phyloP scores from a whole-genome alignment of 2,797 vertebrate species.

The Neosilurus hyrtlii region DNA sequence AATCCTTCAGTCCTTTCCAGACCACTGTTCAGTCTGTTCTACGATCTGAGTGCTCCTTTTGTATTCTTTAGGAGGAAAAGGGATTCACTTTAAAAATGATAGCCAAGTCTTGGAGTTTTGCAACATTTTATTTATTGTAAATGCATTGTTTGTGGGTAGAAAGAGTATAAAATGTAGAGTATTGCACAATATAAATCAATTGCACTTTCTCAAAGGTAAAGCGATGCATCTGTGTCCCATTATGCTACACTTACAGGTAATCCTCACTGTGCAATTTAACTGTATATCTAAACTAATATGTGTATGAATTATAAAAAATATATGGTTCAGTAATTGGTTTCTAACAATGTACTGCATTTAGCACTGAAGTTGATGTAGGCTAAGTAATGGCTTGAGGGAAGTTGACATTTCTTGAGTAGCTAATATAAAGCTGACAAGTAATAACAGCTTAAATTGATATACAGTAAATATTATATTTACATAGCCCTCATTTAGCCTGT shows the following conservation, averaged over 20 bases:
- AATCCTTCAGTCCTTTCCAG: conserved; percentile 49
- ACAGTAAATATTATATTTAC: conserved; percentile 45
- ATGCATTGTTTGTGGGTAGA: conserved; percentile 63
- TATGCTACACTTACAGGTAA: conserved; percentile 73
- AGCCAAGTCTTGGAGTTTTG: conserved; percentile 39
- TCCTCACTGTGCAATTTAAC: conserved; percentile 61
- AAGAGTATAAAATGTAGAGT: conserved; percentile 84
- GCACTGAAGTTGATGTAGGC: conserved; percentile 37
- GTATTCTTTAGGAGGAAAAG: neutral
- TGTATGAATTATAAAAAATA: conserved; percentile 37
- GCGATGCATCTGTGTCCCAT: conserved; percentile 69
- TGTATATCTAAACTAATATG: conserved; percentile 28
- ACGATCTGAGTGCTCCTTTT: conserved; percentile 38
- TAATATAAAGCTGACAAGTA: conserved; percentile 42
- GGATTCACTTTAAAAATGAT: conserved; percentile 29
- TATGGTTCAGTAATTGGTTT: conserved; percentile 12
- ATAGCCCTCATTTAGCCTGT: conserved; percentile 51
- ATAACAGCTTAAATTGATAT: conserved; percentile 40
- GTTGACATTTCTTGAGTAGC: conserved; percentile 33
- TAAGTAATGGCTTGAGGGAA: conserved; percentile 31
- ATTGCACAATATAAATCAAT: conserved; percentile 79
- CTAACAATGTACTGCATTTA: conserved; percentile 42
- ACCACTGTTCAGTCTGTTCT: conserved; percentile 43
- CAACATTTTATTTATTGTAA: conserved; percentile 65
- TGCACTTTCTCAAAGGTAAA: conserved; percentile 79